These are phyloP conservation scores for Euthynnus affinis DNA, from an alignment of 2,797 vertebrate species.

Conservation along the genomic window DNA sequence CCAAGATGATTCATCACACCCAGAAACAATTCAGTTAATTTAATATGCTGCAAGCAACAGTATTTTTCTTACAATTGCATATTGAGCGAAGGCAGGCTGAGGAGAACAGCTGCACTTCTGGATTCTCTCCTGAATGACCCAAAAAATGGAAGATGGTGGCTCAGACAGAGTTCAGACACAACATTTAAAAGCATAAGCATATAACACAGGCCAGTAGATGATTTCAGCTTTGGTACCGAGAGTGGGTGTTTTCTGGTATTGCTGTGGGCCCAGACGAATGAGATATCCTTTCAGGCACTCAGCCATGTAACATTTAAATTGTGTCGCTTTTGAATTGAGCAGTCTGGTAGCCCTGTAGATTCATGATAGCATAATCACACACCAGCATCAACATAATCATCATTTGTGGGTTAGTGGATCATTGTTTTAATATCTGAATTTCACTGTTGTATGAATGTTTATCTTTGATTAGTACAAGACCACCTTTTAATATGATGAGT, in stretches of 20 bases:
- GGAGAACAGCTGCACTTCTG: constrained; percentile 14
- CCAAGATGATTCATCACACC: constrained; percentile 64
- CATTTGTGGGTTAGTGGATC: background rate
- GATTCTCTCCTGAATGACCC: constrained; percentile 6
- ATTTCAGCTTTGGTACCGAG: background rate
- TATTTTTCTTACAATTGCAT: constrained; percentile 32
- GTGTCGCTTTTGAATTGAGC: background rate
- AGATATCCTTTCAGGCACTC: background rate
- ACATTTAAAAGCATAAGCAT: background rate
- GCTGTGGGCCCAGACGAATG: background rate
- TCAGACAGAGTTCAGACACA: background rate
- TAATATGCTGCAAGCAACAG: constrained; percentile 67
- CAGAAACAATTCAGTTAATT: constrained; percentile 79
- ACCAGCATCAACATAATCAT: background rate
- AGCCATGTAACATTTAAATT: constrained; percentile 5
- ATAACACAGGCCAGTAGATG: background rate
- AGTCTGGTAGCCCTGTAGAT: background rate
- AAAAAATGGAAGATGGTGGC: constrained; percentile 5
- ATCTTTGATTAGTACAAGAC: background rate
- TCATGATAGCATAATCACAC: background rate
- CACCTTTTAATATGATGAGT: background rate
- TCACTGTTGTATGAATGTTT: background rate
- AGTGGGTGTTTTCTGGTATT: background rate
- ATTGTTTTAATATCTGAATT: background rate
- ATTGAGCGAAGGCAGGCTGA: constrained; percentile 47